Conservation (phyloP, 2,888 invertebrate species). For the Spilosoma lubricipeda region DNA sequence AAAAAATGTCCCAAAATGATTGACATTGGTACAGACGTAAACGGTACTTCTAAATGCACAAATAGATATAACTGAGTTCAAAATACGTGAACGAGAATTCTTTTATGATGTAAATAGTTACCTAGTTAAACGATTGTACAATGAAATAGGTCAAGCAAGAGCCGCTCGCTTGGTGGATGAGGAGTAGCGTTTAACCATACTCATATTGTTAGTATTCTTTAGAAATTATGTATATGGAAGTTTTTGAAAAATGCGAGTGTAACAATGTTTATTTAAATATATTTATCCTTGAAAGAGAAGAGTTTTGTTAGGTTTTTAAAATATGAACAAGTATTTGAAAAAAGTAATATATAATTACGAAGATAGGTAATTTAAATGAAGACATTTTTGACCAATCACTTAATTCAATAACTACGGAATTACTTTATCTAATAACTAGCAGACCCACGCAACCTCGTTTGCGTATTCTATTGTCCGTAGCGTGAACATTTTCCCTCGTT, state of each 20-base stretch:
- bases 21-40: slow-evolving; percentile 31
- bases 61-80: slow-evolving; percentile 13
- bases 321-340: no score
- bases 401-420: no score
- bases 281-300: neutral
- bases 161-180: slow-evolving; percentile 53
- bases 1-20: slow-evolving; percentile 39
- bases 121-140: slow-evolving; percentile 59
- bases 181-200: slow-evolving; percentile 40
- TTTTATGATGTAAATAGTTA: slow-evolving; percentile 67
- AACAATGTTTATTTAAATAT: slow-evolving; percentile 10
- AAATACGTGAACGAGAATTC: slow-evolving; percentile 52
- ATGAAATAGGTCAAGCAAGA: slow-evolving; percentile 65
- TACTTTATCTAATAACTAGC: no score
- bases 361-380: no score
- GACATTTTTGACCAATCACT: no score
- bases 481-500: no score
- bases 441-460: no score
- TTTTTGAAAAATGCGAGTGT: slow-evolving; percentile 32
- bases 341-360: no score
- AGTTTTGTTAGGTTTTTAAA: neutral
- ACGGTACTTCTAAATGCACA: slow-evolving; percentile 22
- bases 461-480: no score
- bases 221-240: slow-evolving; percentile 39
- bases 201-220: slow-evolving; percentile 49